These are phyloP conservation scores for Catagonus wagneri DNA, from an alignment of 2,113 vertebrate species.

Conservation along the genomic window DNA sequence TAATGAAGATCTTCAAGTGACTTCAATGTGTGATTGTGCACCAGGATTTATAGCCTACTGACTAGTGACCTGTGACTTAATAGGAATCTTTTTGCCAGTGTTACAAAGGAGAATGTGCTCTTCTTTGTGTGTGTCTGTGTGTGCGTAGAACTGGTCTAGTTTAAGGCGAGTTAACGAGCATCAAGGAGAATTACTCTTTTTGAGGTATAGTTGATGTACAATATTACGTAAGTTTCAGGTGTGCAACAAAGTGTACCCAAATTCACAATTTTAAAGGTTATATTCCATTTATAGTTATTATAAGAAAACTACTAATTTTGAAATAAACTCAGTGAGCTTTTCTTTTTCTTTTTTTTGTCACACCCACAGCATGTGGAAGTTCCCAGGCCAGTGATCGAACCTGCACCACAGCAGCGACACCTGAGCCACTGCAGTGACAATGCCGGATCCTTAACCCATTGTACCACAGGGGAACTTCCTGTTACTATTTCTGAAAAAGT, in stretches of 20 bases:
- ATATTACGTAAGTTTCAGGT: neutral
- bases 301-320: conserved; percentile 50
- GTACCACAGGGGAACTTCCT: neutral
- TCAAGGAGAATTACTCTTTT: neutral
- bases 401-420: neutral
- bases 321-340: neutral
- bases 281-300: neutral
- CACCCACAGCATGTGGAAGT: no score
- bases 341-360: neutral
- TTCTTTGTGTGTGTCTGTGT: neutral
- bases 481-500: neutral
- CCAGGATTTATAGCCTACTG: conserved; percentile 15
- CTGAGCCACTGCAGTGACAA: no score
- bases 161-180: neutral
- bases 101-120: neutral
- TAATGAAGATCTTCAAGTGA: conserved; percentile 24
- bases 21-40: conserved; percentile 44
- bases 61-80: neutral
- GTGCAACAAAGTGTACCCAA: neutral
- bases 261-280: neutral
- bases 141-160: neutral
- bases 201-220: neutral
- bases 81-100: neutral
- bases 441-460: no score
- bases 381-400: no score